Evolutionary conservation across 2,888 invertebrate species (phyloP).

Genomic region (Oscheius myriophilus): DNA sequence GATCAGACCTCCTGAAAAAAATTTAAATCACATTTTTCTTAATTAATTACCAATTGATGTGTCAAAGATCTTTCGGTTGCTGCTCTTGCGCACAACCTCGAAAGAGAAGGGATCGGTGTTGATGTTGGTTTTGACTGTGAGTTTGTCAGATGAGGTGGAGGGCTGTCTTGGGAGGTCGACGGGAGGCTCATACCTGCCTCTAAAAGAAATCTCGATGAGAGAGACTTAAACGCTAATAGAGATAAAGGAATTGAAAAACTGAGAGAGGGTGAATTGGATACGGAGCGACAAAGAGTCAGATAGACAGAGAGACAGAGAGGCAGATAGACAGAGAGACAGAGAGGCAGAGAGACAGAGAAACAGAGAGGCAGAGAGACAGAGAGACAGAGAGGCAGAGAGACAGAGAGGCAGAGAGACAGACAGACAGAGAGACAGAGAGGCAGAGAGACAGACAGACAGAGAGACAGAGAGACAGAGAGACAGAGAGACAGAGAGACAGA

Average conservation of each 20-base stretch:
- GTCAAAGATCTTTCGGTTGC: slow-evolving; percentile 57
- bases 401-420: slow-evolving; percentile 16
- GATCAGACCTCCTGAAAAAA: slow-evolving; percentile 56
- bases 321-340: too few species aligned
- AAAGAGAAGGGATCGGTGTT: slow-evolving; percentile 55
- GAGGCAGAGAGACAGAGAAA: too few species aligned
- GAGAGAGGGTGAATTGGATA: too few species aligned
- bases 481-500: too few species aligned
- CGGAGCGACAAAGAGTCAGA: too few species aligned
- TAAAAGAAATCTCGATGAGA: too few species aligned
- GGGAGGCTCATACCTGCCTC: slow-evolving; percentile 15
- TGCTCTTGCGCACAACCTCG: slow-evolving; percentile 46
- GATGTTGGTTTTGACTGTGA: slow-evolving; percentile 33
- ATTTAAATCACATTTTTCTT: not conserved
- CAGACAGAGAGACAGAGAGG: slow-evolving; percentile 1
- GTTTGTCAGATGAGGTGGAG: slow-evolving; percentile 35
- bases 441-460: slow-evolving; percentile 4
- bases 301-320: too few species aligned
- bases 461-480: too few species aligned
- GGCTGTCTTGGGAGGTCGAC: slow-evolving; percentile 41
- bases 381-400: slow-evolving; percentile 13
- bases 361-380: not conserved
- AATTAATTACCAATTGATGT: slow-evolving; percentile 57
- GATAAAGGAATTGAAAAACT: not conserved
- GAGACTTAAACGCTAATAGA: not conserved